Base-by-base conservation (phyloP, 2,888 invertebrate genomes). In the Terebella lapidaria region DNA sequence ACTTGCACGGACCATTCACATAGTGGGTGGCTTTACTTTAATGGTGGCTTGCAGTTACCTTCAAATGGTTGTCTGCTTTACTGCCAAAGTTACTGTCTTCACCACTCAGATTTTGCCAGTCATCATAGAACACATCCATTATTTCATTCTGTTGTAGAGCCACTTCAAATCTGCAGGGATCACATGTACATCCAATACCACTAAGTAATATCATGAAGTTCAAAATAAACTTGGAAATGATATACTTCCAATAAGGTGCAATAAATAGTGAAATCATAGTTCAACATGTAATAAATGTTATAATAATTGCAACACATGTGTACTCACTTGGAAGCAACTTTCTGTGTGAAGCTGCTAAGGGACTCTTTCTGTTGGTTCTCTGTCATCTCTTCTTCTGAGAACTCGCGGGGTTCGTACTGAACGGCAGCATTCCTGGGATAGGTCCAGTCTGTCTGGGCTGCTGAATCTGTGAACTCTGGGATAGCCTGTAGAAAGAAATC, bases 71-170 rank as follows among this genome's bases (percentile, higher is more conserved):
- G 62, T 80, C 80, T 20, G 79, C 75, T 58, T 80, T 79, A 62
- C 71, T 77, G 27, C 78, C 78, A 63, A 80, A 75, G 15, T 72
- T 70, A 45, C 72, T 71, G 58, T 77, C 74, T 28, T 74, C 73
- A 57, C 74, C 75, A 15, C 75, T 74, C 18, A 81, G 71, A 56
- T 72, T 70, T 22, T 65, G 53, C 78, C 79, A 81, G 69, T 81
- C 81, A 65, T 78, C 76, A 61, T 68, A 73, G 69, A 81, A 81
- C n/a, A 80, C 75, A 64, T 81, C 73, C 73, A 78, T 76, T 27
- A 81, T 79, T 58, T 79, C 77, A 71, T 81, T 81, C 68, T 81
- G 81, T 64, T 81, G 80, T 46, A 81, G 66, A 4, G 79, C 76
- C 54, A 74, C 62, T 59, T 79, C 74, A 67, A 81, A 77, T 63